Evolutionary conservation across 2,888 invertebrate species (phyloP), one percentile per base, ranked within the genome.

Genomic region (Harmothoe impar): DNA sequence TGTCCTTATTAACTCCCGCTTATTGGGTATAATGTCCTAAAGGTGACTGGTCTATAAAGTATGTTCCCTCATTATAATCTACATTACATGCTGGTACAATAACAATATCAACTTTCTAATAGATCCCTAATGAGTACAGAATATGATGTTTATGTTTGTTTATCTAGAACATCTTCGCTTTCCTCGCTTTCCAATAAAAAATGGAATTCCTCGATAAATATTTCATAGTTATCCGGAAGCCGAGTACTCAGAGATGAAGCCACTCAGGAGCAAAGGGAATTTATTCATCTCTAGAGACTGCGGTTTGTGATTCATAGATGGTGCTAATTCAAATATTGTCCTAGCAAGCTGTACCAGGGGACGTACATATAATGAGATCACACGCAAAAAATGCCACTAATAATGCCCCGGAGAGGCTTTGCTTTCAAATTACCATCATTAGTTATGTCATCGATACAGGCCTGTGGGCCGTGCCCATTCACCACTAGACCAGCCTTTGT

Each of bases 371-470:
- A 81, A 81, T 43, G 81, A 81, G 81, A 81, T 81, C 81, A 81
- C 35, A 17, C 81, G 5, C 15, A 33, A 81, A 77, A 43, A 81
- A 77, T 25, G n/a, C 1, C 81, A 81, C 43, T 81, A 81, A 43
- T 81, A 81, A 81, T 43, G 81, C 81, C 81, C 20, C 15, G 5
- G 81, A 29, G 81, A 43, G 81, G 15, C 35, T 43, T 43, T 43
- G 81, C 81, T 81, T 35, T 15, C 81, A 81, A 81, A 81, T 81
- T 81, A 81, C 31, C 81, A 81, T 81, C 81, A 35, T 81, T 81
- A 81, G 81, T 33, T 33, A 43, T 35, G 81, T 81, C 43, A 81
- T 33, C 43, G 81, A 81, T 43, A 23, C 43, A 43, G 81, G 20
- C 5, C 0, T 81, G 43, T 81, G 31, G 72, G 25, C 25, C 1